These are phyloP conservation scores for Rhagonycha fulva DNA, from an alignment of 2,888 invertebrate genomes.

Conservation along the genomic window DNA sequence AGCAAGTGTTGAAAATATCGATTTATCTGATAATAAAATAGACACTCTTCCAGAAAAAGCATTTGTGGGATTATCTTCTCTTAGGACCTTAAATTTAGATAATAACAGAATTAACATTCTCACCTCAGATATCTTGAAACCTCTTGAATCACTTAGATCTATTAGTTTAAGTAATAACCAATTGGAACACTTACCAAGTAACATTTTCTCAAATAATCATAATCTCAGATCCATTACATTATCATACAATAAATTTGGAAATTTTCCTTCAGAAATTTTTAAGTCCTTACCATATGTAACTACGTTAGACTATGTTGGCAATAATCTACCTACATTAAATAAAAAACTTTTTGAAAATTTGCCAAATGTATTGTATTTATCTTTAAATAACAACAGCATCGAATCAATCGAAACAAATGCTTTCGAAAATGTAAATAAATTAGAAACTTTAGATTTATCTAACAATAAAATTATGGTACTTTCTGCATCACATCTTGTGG, in stretches of 20 bases:
- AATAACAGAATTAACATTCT: not conserved
- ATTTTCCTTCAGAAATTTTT: not conserved
- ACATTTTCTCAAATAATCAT: not conserved
- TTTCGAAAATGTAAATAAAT: not conserved
- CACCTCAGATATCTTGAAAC: not conserved
- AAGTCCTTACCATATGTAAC: not conserved
- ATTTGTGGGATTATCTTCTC: not conserved
- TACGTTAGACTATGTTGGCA: not conserved
- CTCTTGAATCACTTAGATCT: not conserved
- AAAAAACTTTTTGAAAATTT: not conserved
- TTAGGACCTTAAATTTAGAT: not conserved
- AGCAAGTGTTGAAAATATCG: not conserved
- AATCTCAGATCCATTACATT: not conserved
- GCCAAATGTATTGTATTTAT: not conserved
- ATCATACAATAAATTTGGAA: not conserved
- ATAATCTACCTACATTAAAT: not conserved
- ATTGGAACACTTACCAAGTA: not conserved
- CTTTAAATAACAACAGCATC: not conserved
- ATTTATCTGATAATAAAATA: not conserved
- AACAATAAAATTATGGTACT: not conserved
- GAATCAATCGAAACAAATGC: not conserved
- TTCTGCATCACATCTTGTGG: not conserved
- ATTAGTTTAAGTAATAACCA: not conserved
- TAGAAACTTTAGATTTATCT: not conserved
- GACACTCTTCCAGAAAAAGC: not conserved